A percentile compares a stretch with the other conserved stretches of the same genome.
Conservation (phyloP, 2,113 vertebrate species). For the Struthio camelus region DNA sequence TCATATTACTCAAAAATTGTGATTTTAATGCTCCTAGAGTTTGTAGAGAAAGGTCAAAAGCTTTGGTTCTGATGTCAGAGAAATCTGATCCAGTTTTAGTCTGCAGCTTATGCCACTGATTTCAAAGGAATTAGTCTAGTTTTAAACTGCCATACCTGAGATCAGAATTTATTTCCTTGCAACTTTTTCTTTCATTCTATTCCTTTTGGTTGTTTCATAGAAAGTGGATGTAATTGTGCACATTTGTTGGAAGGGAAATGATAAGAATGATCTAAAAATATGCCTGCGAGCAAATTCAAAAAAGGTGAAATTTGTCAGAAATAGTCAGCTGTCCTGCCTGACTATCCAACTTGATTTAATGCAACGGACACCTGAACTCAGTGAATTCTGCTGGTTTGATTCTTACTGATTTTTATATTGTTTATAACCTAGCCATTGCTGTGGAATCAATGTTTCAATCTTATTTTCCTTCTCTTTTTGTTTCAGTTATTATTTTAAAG, state of each 20-base stretch:
- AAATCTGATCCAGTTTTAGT: background rate
- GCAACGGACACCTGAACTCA: background rate
- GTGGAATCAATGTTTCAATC: background rate
- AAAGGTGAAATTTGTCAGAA: background rate
- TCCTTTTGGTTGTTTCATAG: background rate
- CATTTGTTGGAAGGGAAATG: background rate
- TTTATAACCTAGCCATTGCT: background rate
- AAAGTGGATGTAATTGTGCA: background rate
- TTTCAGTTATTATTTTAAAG: constrained; percentile 97
- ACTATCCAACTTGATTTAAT: background rate
- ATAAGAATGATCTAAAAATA: background rate
- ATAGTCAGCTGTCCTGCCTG: background rate
- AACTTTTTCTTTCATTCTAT: background rate
- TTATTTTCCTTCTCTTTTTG: constrained; percentile 9
- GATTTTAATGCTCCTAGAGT: background rate
- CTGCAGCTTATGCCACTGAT: background rate
- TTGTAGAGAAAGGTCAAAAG: background rate
- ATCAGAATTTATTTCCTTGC: background rate
- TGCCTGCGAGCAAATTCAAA: background rate
- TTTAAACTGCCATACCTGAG: background rate
- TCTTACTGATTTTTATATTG: background rate
- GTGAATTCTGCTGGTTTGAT: background rate
- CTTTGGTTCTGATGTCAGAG: background rate
- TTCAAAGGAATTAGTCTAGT: background rate
- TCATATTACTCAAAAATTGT: background rate